phyloP scores from a whole-genome alignment of 2,113 vertebrate species.

The Aphelocoma coerulescens region DNA sequence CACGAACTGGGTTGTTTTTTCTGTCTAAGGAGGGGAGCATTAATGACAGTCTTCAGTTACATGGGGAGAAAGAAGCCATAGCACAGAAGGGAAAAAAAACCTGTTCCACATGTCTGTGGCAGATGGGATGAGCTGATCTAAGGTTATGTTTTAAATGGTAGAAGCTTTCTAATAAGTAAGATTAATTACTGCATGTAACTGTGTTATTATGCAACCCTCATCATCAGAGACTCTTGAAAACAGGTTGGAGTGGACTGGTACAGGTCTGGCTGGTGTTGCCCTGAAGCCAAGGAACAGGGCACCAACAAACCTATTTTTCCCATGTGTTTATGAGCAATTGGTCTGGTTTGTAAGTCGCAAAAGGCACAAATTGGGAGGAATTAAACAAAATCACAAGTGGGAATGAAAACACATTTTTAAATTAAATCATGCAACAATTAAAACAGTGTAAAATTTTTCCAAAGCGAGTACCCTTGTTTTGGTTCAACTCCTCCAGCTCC shows the following conservation, averaged over 20 bases:
- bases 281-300: neutral
- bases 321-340: neutral
- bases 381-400: neutral
- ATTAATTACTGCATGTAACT: neutral
- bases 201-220: neutral
- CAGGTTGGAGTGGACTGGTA: neutral
- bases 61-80: neutral
- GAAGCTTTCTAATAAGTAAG: slow-evolving; percentile 14
- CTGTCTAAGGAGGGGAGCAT: neutral
- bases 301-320: neutral
- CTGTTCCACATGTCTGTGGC: neutral
- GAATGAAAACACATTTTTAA: neutral
- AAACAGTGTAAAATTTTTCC: neutral
- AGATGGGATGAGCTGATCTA: neutral
- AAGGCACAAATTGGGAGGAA: neutral
- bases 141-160: neutral
- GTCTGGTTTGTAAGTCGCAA: neutral
- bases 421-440: neutral
- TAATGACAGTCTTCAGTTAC: neutral
- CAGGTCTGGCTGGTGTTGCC: neutral
- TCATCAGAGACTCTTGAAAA: neutral
- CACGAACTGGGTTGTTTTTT: neutral
- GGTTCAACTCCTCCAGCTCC: neutral
- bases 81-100: neutral
- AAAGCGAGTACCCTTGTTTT: neutral